Conservation (phyloP, 1,140 invertebrate species). For the Amyelois transitella region DNA sequence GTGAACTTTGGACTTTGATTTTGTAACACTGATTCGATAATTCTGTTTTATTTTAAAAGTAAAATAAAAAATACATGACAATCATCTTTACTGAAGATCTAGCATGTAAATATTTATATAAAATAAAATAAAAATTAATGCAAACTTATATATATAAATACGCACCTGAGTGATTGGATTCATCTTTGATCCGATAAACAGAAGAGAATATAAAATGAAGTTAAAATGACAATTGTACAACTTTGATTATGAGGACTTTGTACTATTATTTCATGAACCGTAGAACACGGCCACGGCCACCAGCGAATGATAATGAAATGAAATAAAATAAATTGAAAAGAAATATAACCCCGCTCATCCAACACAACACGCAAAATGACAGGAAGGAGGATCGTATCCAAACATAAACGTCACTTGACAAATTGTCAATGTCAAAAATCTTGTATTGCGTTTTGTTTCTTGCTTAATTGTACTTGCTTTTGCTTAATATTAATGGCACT, state of each 20-base stretch:
- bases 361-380: too few relatives aligned
- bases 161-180: conserved; percentile 35
- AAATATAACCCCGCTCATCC: too few relatives aligned
- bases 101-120: background rate
- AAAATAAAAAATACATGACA: background rate
- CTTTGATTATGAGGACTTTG: background rate
- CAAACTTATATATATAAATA: background rate
- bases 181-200: conserved; percentile 16
- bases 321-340: too few relatives aligned
- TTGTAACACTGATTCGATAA: background rate
- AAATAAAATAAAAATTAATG: background rate
- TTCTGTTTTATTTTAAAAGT: background rate
- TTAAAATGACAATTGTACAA: background rate
- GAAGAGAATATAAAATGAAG: background rate
- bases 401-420: too few relatives aligned
- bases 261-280: background rate
- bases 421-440: too few relatives aligned
- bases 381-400: too few relatives aligned
- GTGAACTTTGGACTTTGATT: conserved; percentile 34
- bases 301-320: too few relatives aligned
- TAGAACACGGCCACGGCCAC: background rate
- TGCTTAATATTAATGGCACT: too few relatives aligned
- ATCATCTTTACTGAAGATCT: background rate
- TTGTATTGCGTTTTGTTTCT: too few relatives aligned
- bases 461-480: too few relatives aligned